Conservation (phyloP, 2,797 vertebrate species). For the Myotis daubentonii region DNA sequence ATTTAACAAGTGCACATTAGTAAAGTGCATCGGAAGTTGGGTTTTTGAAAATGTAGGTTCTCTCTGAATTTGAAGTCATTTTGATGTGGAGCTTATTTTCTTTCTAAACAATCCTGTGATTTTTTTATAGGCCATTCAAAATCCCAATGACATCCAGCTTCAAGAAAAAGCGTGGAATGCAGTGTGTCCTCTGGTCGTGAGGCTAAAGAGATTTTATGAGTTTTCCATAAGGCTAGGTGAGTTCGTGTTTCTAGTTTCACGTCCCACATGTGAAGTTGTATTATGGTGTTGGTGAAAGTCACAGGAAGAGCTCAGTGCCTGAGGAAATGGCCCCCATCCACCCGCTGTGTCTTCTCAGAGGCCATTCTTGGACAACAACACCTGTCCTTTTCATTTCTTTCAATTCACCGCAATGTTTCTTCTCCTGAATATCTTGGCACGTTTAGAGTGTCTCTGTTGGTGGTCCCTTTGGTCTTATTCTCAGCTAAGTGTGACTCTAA, state of each 20-base stretch:
- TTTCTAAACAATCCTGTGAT: neutral
- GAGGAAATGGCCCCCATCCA: neutral
- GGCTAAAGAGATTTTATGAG: constrained; percentile 96
- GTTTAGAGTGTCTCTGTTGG: fast-evolving
- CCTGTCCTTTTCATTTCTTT: neutral
- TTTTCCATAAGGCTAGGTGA: constrained; percentile 97
- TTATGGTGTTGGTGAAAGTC: neutral
- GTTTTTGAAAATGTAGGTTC: neutral
- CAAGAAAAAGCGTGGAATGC: constrained; percentile 98
- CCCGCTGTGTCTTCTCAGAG: neutral
- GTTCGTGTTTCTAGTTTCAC: neutral
- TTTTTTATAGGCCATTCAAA: constrained; percentile 94
- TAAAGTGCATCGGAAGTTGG: neutral
- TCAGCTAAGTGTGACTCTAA: neutral
- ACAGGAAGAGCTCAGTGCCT: neutral
- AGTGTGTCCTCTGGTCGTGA: constrained; percentile 96
- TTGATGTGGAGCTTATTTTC: neutral
- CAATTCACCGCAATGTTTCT: neutral
- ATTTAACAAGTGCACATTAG: neutral
- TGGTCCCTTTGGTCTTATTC: neutral
- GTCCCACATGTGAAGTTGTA: fast-evolving
- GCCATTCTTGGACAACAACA: neutral
- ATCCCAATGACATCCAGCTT: constrained; percentile 93
- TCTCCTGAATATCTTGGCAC: neutral
- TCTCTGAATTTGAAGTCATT: neutral